Evolutionary conservation across 2,797 vertebrate genomes (phyloP).

Genomic region (Pangasius mekongensis): DNA sequence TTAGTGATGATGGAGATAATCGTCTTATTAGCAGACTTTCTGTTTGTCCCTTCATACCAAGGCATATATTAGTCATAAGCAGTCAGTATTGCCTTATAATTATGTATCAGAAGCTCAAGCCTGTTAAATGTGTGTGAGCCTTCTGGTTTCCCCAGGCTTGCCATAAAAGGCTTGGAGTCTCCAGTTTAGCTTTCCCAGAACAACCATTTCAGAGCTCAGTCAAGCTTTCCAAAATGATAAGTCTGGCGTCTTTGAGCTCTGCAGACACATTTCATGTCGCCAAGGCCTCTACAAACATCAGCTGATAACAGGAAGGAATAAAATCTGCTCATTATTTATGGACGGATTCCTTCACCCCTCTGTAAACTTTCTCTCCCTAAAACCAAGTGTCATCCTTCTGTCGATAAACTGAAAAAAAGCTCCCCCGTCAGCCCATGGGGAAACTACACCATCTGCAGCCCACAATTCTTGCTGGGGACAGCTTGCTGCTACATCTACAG

Average conservation of each 20-base stretch:
- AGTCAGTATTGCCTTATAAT: conserved; percentile 7
- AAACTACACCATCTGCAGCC: conserved; percentile 37
- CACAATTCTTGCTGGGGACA: conserved; percentile 11
- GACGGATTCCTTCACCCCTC: background rate
- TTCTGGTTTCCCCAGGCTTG: conserved; percentile 3
- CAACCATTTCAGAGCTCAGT: conserved; percentile 20
- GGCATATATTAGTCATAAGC: background rate
- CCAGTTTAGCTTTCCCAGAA: conserved; percentile 21
- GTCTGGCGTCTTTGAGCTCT: conserved; percentile 3
- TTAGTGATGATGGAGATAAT: background rate
- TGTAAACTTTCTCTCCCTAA: background rate
- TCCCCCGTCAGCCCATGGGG: background rate
- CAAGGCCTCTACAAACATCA: background rate
- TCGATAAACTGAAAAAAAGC: conserved; percentile 17
- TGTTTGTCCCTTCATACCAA: background rate
- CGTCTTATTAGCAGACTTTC: background rate
- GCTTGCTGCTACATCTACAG: conserved; percentile 32
- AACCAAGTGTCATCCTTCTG: conserved; percentile 24
- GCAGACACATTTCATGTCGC: background rate
- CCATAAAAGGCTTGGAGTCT: conserved; percentile 28
- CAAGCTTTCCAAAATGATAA: conserved; percentile 13
- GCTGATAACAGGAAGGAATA: conserved; percentile 12
- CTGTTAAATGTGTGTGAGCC: conserved; percentile 21
- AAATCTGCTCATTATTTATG: conserved; percentile 35
- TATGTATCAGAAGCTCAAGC: background rate